phyloP scores from a whole-genome alignment of 2,113 vertebrate genomes.

The Semicossyphus pulcher region DNA sequence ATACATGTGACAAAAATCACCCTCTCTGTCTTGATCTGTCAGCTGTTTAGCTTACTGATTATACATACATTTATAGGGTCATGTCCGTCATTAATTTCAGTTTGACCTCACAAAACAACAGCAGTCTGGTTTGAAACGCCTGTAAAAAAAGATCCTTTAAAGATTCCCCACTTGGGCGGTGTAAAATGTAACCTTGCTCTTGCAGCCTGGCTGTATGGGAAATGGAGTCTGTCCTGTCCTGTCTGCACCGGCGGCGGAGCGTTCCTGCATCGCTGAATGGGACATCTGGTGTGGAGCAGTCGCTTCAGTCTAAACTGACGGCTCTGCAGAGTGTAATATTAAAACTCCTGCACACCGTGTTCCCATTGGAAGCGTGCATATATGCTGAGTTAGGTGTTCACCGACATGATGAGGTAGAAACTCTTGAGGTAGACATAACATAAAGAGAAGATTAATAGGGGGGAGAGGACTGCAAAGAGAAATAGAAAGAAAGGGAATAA shows the following conservation, averaged over 20 bases:
- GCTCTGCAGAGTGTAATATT: constrained; percentile 53
- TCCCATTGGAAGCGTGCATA: constrained; percentile 34
- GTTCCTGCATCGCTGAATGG: constrained; percentile 44
- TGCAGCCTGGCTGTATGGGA: constrained; percentile 27
- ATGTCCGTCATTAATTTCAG: constrained; percentile 72
- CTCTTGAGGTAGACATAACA: constrained; percentile 51
- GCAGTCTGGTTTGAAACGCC: constrained; percentile 66
- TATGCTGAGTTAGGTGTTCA: constrained; percentile 68
- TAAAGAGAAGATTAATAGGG: constrained; percentile 61
- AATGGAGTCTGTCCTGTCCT: constrained; percentile 40
- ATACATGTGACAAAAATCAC: constrained; percentile 54
- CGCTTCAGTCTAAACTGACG: constrained; percentile 51
- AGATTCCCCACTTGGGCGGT: constrained; percentile 50
- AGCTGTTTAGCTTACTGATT: constrained; percentile 72
- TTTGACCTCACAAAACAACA: constrained; percentile 80
- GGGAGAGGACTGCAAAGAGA: constrained; percentile 28
- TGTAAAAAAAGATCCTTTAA: constrained; percentile 73
- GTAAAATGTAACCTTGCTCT: constrained; percentile 79
- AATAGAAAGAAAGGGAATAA: constrained; percentile 34
- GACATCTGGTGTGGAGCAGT: constrained; percentile 68
- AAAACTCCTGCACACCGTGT: constrained; percentile 37
- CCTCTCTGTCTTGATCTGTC: constrained; percentile 55
- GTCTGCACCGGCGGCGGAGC: constrained; percentile 31
- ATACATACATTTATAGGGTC: constrained; percentile 74
- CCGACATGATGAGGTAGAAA: constrained; percentile 64